Evolutionary conservation across 1,140 invertebrate genomes (phyloP).

Genomic region (Tetramorium parvispinum): DNA sequence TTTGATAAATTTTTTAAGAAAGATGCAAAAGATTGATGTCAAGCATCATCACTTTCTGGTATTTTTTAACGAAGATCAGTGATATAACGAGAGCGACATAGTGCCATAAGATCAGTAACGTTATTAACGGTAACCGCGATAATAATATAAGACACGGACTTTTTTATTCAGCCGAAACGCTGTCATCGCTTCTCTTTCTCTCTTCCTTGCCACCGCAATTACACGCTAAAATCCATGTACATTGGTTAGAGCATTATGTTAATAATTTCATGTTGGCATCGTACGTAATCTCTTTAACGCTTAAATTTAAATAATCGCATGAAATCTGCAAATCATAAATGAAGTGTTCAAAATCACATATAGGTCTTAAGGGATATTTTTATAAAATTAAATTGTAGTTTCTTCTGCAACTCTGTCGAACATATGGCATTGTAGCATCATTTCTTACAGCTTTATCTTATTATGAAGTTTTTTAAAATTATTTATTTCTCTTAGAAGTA

Average conservation of each 20-base stretch:
- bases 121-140: slow-evolving; percentile 39
- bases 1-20: not conserved
- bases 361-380: not conserved
- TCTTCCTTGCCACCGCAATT: not conserved
- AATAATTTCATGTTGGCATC: slow-evolving; percentile 7
- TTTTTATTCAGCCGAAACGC: slow-evolving; percentile 3
- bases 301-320: slow-evolving; percentile 22
- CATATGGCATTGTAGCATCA: not conserved
- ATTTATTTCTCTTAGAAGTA: not conserved
- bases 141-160: slow-evolving; percentile 29
- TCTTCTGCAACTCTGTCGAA: too few relatives aligned
- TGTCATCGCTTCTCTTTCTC: not conserved
- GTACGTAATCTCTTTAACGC: slow-evolving; percentile 13
- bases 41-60: not conserved
- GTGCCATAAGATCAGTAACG: slow-evolving; percentile 1
- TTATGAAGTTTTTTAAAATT: not conserved
- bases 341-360: not conserved
- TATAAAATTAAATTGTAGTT: too few relatives aligned
- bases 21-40: not conserved
- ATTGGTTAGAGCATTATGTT: slow-evolving; percentile 1
- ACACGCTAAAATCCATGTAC: not conserved
- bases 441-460: not conserved
- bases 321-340: slow-evolving; percentile 28
- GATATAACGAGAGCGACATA: not conserved
- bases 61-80: slow-evolving; percentile 16